These are phyloP conservation scores for Blastobasis lacticolella DNA, from an alignment of 2,888 invertebrate species.

Conservation along the genomic window DNA sequence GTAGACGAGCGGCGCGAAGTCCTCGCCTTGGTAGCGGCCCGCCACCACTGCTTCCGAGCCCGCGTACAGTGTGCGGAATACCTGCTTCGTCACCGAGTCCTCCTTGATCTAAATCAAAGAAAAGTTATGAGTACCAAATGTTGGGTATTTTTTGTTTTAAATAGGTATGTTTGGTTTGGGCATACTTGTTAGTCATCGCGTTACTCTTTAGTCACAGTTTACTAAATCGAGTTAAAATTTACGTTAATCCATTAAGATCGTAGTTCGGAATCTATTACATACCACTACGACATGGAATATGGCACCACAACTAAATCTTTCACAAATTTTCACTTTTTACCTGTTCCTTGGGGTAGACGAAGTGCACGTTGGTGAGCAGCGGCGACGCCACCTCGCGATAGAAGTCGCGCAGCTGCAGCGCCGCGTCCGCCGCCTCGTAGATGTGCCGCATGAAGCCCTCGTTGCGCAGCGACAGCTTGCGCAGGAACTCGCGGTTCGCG, in stretches of 20 bases:
- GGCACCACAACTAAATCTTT: no score
- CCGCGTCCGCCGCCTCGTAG: conserved; percentile 81
- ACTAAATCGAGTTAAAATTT: no score
- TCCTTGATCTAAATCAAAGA: conserved; percentile 46
- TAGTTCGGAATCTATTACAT: no score
- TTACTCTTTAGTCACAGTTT: no score
- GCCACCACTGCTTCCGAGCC: conserved; percentile 79
- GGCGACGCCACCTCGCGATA: conserved; percentile 81
- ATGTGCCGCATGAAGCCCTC: conserved; percentile 80
- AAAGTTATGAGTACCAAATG: no score
- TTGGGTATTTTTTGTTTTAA: no score
- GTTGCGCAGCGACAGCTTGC: conserved; percentile 78
- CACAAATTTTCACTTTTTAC: conserved; percentile 15
- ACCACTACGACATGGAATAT: no score
- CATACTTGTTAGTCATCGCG: no score
- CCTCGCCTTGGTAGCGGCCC: conserved; percentile 40
- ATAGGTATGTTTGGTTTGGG: no score
- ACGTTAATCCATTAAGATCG: no score
- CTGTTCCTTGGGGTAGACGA: conserved; percentile 75
- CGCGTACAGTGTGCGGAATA: conserved; percentile 74
- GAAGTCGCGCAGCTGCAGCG: conserved; percentile 78
- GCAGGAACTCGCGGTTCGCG: conserved; percentile 78
- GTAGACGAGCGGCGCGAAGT: no score
- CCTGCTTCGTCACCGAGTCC: conserved; percentile 62
- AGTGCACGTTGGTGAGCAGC: conserved; percentile 76